Evolutionary conservation across 2,113 vertebrate species (phyloP).

Genomic region (Indicator maculatus): DNA sequence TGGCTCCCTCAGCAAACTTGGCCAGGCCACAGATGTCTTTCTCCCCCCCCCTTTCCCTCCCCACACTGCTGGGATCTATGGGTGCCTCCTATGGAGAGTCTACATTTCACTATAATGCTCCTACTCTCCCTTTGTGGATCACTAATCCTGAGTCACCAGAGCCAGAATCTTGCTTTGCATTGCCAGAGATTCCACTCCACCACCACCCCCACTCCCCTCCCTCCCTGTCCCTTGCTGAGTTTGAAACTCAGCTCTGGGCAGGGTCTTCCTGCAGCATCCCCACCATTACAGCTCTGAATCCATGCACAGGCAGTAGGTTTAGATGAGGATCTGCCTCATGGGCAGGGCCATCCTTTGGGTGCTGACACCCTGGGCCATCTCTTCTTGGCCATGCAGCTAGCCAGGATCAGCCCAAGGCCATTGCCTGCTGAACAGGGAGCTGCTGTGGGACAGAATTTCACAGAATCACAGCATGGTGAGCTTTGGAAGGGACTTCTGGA

Average conservation of each 20-base stretch:
- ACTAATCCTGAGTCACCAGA: constrained; percentile 45
- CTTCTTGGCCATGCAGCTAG: background rate
- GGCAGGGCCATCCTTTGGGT: background rate
- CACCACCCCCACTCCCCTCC: too few species aligned
- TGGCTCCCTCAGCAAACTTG: background rate
- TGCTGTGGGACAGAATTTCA: background rate
- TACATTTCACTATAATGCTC: constrained; percentile 37
- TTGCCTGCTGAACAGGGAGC: background rate
- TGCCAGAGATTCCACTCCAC: background rate
- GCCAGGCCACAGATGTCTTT: background rate
- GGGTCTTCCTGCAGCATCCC: background rate
- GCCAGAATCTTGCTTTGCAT: constrained; percentile 18
- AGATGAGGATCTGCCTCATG: background rate
- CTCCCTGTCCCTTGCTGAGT: background rate
- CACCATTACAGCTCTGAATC: background rate
- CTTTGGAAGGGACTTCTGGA: too few species aligned
- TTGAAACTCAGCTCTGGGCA: constrained; percentile 24
- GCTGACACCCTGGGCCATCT: background rate
- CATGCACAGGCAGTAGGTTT: fast-evolving
- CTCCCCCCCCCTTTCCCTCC: background rate
- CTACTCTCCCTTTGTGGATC: constrained; percentile 50
- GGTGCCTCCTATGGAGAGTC: constrained; percentile 59
- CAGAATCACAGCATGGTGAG: too few species aligned
- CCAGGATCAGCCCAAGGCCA: background rate
- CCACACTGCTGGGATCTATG: background rate